Percentiles rank a stretch among this genome's conserved stretches.
phyloP scores from a whole-genome alignment of 2,113 vertebrate genomes.

The Albula glossodonta region DNA sequence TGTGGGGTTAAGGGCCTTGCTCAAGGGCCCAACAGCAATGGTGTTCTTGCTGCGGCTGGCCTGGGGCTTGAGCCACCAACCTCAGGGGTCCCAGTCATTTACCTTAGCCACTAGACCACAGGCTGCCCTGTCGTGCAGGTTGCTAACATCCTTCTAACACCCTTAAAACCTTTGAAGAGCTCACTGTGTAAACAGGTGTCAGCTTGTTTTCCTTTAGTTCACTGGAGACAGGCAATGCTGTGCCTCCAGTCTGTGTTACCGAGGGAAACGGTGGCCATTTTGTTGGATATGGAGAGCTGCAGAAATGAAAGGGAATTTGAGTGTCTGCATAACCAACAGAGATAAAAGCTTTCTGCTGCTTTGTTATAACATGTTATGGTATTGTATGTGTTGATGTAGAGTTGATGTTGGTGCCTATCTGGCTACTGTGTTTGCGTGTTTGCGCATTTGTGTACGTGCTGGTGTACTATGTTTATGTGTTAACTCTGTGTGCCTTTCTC shows the following conservation, averaged over 20 bases:
- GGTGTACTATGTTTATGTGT: not conserved
- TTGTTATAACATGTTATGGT: not conserved
- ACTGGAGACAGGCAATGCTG: no score
- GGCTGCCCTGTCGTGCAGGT: no score
- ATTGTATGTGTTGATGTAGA: not conserved
- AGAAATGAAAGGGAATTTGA: conserved; percentile 3
- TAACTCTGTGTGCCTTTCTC: no score
- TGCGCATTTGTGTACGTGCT: not conserved
- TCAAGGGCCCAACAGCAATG: no score
- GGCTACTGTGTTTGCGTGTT: conserved; percentile 3
- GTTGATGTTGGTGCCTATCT: no score
- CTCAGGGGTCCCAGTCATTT: no score
- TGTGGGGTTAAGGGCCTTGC: no score
- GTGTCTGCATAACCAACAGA: not conserved
- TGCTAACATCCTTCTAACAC: not conserved
- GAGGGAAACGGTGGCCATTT: not conserved
- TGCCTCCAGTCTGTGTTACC: not conserved
- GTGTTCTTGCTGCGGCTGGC: no score
- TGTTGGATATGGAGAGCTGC: not conserved
- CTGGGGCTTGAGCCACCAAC: no score
- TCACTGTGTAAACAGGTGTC: not conserved
- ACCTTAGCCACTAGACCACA: no score
- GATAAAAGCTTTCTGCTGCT: not conserved
- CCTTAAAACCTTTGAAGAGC: not conserved
- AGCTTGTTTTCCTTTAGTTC: no score